Evolutionary conservation across 2,888 invertebrate genomes (phyloP), one percentile per base, ranked within the genome.

Genomic region (Machimus atricapillus): DNA sequence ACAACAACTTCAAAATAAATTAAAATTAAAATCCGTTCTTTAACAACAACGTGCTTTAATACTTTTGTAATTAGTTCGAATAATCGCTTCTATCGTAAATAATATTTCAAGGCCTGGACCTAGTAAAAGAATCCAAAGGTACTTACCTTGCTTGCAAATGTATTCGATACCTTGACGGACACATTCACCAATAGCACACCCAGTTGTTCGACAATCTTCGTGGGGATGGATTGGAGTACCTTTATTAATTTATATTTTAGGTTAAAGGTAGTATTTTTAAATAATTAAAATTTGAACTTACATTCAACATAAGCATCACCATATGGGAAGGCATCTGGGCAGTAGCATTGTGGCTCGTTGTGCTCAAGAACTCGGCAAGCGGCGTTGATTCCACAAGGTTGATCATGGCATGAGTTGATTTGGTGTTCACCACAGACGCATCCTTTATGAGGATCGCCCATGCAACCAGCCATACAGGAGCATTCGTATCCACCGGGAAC

Each of bases 271-370:
- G 5, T 12, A n/a, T 2, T 14, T 27, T 52, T 81, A 46, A 31
- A 23, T 52, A 52, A 46, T 2, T 43, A 31, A 1, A 56, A 76
- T 95, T 27, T 8, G 2, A 19, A 66, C 66, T 27, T 93, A 97
- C 97, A 97, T 94, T 96, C 96, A 90, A 96, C 95, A 91, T 96
- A 95, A 31, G 97, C 97, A 94, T 98, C 96, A 87, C 97, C 98
- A 88, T 95, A 94, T 79, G 97, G 97, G 93, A 94, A 96, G 90
- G 95, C 95, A 52, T 95, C 94, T 82, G 97, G 97, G 91, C 98
- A 98, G 91, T 96, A 96, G 91, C 98, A 98, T 91, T 97, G 95
- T 0, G 96, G 95, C 90, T 95, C 94, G 88, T 94, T 94, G 74
- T 94, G 94, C 88, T 94, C 94, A 79, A 94, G 93, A 73, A 96